phyloP scores from a whole-genome alignment of 2,113 vertebrate species.

The Trichechus manatus region DNA sequence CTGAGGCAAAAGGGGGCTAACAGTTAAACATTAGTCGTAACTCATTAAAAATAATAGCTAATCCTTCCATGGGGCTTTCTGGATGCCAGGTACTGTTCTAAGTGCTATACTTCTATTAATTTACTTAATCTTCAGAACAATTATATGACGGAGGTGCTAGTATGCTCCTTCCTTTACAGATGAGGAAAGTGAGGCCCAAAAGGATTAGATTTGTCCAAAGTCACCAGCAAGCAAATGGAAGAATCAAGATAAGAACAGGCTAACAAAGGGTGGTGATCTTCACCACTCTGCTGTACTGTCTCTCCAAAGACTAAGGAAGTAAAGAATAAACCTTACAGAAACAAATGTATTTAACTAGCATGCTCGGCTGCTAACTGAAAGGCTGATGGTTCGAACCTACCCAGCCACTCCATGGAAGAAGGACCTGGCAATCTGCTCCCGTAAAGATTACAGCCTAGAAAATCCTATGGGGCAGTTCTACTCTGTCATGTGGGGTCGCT shows the following conservation, averaged over 20 bases:
- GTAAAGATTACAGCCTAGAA: no score
- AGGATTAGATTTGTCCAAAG: conserved; percentile 4
- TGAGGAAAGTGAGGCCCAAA: no score
- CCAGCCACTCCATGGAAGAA: no score
- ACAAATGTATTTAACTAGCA: neutral
- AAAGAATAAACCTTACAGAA: neutral
- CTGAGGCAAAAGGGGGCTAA: neutral
- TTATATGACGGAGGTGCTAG: neutral
- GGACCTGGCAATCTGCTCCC: no score
- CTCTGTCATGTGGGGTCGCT: no score
- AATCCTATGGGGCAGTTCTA: no score
- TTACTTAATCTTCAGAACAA: neutral
- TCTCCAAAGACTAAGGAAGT: neutral
- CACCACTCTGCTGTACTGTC: neutral
- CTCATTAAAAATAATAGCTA: neutral
- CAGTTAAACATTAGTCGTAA: neutral
- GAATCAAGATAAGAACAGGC: neutral
- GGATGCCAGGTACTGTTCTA: neutral
- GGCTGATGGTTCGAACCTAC: no score
- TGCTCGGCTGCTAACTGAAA: no score
- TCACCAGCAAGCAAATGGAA: neutral
- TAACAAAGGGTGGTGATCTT: neutral
- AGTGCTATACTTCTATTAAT: neutral
- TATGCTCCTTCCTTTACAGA: no score
- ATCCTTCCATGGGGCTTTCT: conserved; percentile 6